These are phyloP conservation scores for Watsonalla cultraria DNA, from an alignment of 2,888 invertebrate species.

Conservation along the genomic window DNA sequence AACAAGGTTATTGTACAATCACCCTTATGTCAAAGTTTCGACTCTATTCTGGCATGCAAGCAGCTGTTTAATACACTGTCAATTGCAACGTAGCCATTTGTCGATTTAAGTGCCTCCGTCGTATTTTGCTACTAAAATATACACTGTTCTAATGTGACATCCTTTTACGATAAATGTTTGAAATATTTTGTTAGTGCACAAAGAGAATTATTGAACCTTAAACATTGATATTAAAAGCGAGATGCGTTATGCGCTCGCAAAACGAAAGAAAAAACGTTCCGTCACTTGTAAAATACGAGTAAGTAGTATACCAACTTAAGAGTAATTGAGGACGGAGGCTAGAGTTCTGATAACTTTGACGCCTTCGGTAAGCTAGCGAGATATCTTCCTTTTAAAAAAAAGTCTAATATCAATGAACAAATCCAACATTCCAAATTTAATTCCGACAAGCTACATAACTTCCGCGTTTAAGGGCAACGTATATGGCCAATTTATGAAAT, in stretches of 20 bases:
- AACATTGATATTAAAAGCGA: no score
- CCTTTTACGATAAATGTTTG: conserved; percentile 10
- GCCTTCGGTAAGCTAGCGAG: no score
- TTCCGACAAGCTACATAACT: not conserved
- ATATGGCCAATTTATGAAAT: conserved; percentile 18
- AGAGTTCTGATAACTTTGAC: no score
- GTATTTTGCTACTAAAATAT: conserved; percentile 57
- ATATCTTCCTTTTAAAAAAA: no score
- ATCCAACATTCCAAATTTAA: not conserved
- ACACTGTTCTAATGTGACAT: conserved; percentile 28
- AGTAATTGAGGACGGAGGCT: no score
- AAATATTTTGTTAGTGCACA: conserved; percentile 1
- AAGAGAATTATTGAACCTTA: not conserved
- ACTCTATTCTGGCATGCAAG: conserved; percentile 66
- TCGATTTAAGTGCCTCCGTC: conserved; percentile 65
- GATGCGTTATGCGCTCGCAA: no score
- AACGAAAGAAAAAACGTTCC: no score
- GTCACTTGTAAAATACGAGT: no score
- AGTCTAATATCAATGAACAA: not conserved
- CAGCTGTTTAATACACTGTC: conserved; percentile 75
- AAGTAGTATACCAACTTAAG: no score
- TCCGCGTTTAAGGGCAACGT: conserved; percentile 10
- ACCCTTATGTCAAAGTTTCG: conserved; percentile 30
- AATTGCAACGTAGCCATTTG: conserved; percentile 75
- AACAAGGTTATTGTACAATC: conserved; percentile 18